These are phyloP conservation scores for human DNA, from an alignment of 2,113 vertebrate species.

Conservation along the genomic window GRCh38 chr2:219193001-219193500, in stretches of 20 bases:
- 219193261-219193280: not conserved
- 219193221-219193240: not conserved
- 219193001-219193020: not conserved
- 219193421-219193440: not conserved
- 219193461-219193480: not conserved
- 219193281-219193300: not conserved
- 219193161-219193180: too few species aligned
- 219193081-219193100: too few species aligned
- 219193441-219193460: not conserved
- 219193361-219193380: not conserved
- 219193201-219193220: too few species aligned
- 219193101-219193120: too few species aligned
- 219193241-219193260: constrained; percentile 27
- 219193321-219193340: not conserved
- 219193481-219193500: not conserved
- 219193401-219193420: not conserved
- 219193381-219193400: not conserved
- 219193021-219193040: not conserved
- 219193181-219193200: too few species aligned
- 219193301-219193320: not conserved
- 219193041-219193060: too few species aligned
- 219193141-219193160: too few species aligned
- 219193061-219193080: too few species aligned
- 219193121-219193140: too few species aligned
- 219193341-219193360: too few species aligned